These are phyloP conservation scores for Tipula lateralis DNA, from an alignment of 2,888 invertebrate species.

Conservation along the genomic window DNA sequence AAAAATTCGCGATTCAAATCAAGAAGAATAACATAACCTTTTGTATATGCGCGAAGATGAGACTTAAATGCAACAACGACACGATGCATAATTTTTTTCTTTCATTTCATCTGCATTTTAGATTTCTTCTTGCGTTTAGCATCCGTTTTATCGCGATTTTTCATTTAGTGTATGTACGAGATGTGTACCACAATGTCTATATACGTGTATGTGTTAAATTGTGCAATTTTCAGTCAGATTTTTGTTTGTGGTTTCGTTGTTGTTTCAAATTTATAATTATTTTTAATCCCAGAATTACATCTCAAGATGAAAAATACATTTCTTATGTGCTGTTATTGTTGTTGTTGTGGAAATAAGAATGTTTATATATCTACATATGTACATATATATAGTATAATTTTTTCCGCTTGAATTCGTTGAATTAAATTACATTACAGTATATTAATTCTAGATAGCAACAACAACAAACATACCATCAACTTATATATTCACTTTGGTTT, in stretches of 20 bases:
- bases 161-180: not conserved
- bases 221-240: not conserved
- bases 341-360: not conserved
- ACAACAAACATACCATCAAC: not conserved
- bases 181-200: not conserved
- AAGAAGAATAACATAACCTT: constrained; percentile 11
- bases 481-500: not conserved
- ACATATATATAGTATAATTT: not conserved
- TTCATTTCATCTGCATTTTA: not conserved
- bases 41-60: not conserved
- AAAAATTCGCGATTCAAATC: constrained; percentile 6
- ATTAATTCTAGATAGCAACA: not conserved
- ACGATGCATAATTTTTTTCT: constrained; percentile 3
- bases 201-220: not conserved
- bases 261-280: constrained; percentile 7
- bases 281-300: constrained; percentile 16
- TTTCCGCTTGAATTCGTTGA: not conserved
- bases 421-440: constrained; percentile 8
- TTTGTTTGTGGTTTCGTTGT: not conserved
- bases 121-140: not conserved
- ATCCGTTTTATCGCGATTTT: constrained; percentile 13
- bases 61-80: not conserved
- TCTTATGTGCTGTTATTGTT: not conserved
- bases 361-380: not conserved
- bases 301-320: not conserved